phyloP scores from a whole-genome alignment of 2,888 invertebrate species.

The Tetragonula carbonaria region DNA sequence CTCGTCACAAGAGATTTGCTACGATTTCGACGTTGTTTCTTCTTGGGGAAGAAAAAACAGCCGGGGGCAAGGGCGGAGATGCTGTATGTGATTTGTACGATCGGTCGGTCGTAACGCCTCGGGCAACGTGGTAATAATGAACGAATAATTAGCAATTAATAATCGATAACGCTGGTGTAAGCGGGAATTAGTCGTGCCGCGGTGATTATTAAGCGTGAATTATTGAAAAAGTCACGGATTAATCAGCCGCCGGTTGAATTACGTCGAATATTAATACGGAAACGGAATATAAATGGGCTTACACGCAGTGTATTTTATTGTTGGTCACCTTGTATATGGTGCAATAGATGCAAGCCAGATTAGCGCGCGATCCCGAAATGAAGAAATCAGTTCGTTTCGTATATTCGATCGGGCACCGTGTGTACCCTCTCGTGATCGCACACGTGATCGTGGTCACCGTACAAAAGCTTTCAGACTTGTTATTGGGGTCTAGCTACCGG shows the following conservation, averaged over 20 bases:
- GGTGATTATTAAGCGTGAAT: slow-evolving; percentile 35
- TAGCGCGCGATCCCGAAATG: slow-evolving; percentile 61
- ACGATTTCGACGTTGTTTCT: slow-evolving; percentile 2
- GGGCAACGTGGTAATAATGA: slow-evolving; percentile 33
- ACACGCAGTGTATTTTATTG: slow-evolving; percentile 44
- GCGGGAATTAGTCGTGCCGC: slow-evolving; percentile 24
- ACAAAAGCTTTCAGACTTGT: slow-evolving; percentile 50
- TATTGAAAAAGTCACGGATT: slow-evolving; percentile 46
- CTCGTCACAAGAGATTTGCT: slow-evolving; percentile 2
- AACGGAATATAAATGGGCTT: slow-evolving; percentile 25
- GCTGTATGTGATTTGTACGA: slow-evolving; percentile 1
- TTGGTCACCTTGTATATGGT: slow-evolving; percentile 55
- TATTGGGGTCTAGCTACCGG: slow-evolving; percentile 53
- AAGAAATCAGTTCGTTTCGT: slow-evolving; percentile 56
- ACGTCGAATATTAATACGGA: slow-evolving; percentile 46
- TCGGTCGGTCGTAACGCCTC: slow-evolving; percentile 14
- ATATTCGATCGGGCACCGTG: slow-evolving; percentile 52
- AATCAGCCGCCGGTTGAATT: slow-evolving; percentile 44
- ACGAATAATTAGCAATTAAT: slow-evolving; percentile 51
- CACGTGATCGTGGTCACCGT: slow-evolving; percentile 44
- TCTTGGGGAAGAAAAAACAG: not conserved
- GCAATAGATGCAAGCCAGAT: slow-evolving; percentile 49
- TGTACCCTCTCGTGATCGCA: slow-evolving; percentile 41
- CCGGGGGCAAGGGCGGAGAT: no score
- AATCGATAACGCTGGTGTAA: slow-evolving; percentile 33